A percentile compares a stretch with the other conserved stretches of the same genome.
Evolutionary conservation across 92 coral and sea anemone genomes (phyloP).

Genomic region (Plumapathes pennacea): DNA sequence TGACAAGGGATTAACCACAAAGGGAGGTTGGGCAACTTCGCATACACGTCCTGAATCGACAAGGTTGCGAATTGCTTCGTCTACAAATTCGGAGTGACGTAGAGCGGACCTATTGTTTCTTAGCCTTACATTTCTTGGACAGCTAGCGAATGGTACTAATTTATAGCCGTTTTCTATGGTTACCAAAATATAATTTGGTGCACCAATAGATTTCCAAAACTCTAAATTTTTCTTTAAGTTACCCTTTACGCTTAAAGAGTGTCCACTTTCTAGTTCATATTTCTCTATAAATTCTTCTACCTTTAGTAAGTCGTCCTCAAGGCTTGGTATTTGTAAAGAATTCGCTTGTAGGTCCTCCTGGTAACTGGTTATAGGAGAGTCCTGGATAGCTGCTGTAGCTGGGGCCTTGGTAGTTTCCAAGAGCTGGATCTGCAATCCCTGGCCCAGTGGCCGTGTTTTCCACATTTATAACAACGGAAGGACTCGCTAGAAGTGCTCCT

Average conservation of each 20-base stretch:
- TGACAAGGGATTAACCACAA: constrained; percentile 44
- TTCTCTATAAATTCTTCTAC: constrained; percentile 15
- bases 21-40: constrained; percentile 5
- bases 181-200: constrained; percentile 36
- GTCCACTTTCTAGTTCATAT: constrained; percentile 27
- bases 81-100: constrained; percentile 16
- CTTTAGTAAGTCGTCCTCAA: constrained; percentile 41
- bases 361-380: constrained; percentile 18
- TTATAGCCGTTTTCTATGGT: constrained; percentile 32
- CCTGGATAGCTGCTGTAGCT: constrained; percentile 14
- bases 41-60: constrained; percentile 16
- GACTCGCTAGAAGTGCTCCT: constrained; percentile 9
- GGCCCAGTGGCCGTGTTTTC: constrained; percentile 28
- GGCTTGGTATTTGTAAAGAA: constrained; percentile 6
- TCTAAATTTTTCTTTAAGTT: constrained; percentile 17
- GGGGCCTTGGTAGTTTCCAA: constrained; percentile 20
- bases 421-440: constrained; percentile 18
- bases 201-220: constrained; percentile 44
- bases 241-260: constrained; percentile 38
- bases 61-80: constrained; percentile 22
- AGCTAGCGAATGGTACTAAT: constrained; percentile 27
- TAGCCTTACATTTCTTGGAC: constrained; percentile 18
- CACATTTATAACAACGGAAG: constrained; percentile 33
- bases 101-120: constrained; percentile 36
- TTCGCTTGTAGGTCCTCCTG: constrained; percentile 2